These are phyloP conservation scores for Reticulitermes lucifugus DNA, from an alignment of 2,888 invertebrate species.

Conservation along the genomic window DNA sequence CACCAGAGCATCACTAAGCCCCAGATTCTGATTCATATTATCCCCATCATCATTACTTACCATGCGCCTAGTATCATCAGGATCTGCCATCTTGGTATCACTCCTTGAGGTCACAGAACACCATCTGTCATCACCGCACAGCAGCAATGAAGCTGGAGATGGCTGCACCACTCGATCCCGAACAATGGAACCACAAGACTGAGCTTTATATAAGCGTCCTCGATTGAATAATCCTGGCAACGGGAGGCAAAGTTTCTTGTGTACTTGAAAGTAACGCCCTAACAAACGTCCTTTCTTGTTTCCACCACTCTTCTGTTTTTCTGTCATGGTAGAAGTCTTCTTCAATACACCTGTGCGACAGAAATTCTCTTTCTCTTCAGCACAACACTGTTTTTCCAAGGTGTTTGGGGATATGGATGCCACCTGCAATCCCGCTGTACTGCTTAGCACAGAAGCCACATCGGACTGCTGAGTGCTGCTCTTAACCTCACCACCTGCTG, in stretches of 20 bases:
- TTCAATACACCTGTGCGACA: constrained; percentile 48
- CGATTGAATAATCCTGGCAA: constrained; percentile 69
- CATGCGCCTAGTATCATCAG: constrained; percentile 37
- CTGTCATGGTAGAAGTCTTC: constrained; percentile 47
- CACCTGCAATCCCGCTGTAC: neutral
- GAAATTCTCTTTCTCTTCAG: constrained; percentile 54
- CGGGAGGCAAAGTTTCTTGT: constrained; percentile 73
- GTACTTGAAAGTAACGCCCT: constrained; percentile 77
- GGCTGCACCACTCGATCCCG: constrained; percentile 66
- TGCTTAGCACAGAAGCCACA: neutral
- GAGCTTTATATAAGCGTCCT: constrained; percentile 71
- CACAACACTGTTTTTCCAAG: constrained; percentile 6
- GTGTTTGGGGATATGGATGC: neutral
- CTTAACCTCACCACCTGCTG: neutral
- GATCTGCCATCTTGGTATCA: constrained; percentile 56
- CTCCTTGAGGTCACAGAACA: constrained; percentile 62
- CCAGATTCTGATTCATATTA: constrained; percentile 68
- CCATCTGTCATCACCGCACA: constrained; percentile 61
- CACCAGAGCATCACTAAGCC: constrained; percentile 57
- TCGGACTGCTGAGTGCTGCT: neutral
- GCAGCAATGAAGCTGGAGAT: constrained; percentile 60
- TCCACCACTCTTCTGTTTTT: constrained; percentile 60
- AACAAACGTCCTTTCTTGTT: constrained; percentile 70
- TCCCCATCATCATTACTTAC: constrained; percentile 35
- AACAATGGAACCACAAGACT: constrained; percentile 72